A percentile compares a stretch with the other conserved stretches of the same genome.
Evolutionary conservation across 2,797 vertebrate species (phyloP).

Genomic region (Chaetophractus vellerosus): DNA sequence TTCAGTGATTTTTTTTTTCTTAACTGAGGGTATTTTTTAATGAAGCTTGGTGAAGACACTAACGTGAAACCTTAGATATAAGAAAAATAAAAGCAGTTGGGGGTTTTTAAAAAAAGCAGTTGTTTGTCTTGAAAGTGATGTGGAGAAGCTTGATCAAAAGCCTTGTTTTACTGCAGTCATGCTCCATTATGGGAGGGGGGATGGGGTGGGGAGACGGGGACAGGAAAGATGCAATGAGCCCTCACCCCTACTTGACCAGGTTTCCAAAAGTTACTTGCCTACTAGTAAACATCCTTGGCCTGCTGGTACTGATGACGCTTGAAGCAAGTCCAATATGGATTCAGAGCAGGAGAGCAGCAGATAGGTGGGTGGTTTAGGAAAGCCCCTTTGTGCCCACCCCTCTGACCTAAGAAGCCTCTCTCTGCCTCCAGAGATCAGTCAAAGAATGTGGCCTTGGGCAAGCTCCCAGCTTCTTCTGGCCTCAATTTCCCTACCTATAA

Average conservation of each 20-base stretch:
- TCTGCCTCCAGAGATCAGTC: not conserved
- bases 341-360: conserved; percentile 74
- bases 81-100: conserved; percentile 90
- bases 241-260: conserved; percentile 81
- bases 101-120: too few relatives aligned
- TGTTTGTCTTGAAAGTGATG: conserved; percentile 91
- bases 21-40: conserved; percentile 82
- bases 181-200: conserved; percentile 89
- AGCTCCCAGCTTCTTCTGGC: not conserved
- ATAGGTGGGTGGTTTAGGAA: conserved; percentile 72
- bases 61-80: conserved; percentile 90
- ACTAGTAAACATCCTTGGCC: conserved; percentile 74
- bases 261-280: conserved; percentile 78
- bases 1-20: conserved; percentile 46
- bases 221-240: conserved; percentile 36
- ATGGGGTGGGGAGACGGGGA: conserved; percentile 72
- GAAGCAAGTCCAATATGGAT: conserved; percentile 81
- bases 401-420: not conserved
- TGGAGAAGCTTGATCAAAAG: conserved; percentile 90
- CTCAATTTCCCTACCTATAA: conserved; percentile 15
- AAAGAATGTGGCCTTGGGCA: not conserved
- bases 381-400: not conserved
- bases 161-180: conserved; percentile 90
- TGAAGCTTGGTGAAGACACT: conserved; percentile 86
- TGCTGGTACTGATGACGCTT: conserved; percentile 82